These are phyloP conservation scores for Meganola albula DNA, from an alignment of 2,888 invertebrate species.

Conservation along the genomic window DNA sequence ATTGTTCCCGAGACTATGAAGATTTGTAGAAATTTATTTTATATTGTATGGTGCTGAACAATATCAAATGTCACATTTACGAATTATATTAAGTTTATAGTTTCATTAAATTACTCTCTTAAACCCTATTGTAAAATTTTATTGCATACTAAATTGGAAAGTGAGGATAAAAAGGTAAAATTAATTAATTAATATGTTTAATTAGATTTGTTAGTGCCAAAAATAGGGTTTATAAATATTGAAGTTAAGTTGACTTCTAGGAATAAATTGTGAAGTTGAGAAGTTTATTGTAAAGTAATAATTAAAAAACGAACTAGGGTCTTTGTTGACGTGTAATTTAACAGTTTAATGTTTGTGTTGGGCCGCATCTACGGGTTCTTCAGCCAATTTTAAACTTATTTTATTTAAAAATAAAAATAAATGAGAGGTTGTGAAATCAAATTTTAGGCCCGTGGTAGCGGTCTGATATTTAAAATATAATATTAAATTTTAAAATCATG, in stretches of 20 bases:
- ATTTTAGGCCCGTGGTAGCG: slow-evolving; percentile 51
- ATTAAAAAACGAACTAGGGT: slow-evolving; percentile 70
- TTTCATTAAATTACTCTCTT: slow-evolving; percentile 16
- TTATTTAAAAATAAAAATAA: slow-evolving; percentile 52
- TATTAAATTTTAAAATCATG: slow-evolving; percentile 50
- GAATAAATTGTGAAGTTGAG: slow-evolving; percentile 50
- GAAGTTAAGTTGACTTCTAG: slow-evolving; percentile 66
- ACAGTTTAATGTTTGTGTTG: slow-evolving; percentile 49
- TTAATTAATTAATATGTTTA: slow-evolving; percentile 55
- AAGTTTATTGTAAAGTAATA: slow-evolving; percentile 60
- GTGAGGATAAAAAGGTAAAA: slow-evolving; percentile 35
- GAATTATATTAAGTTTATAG: slow-evolving; percentile 7
- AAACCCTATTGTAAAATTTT: slow-evolving; percentile 34
- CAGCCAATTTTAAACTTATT: slow-evolving; percentile 71
- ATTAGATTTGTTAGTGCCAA: slow-evolving; percentile 76
- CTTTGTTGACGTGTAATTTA: slow-evolving; percentile 64
- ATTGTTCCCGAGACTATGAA: slow-evolving; percentile 20
- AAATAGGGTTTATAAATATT: slow-evolving; percentile 68
- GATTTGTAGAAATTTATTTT: slow-evolving; percentile 19
- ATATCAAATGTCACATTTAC: slow-evolving; percentile 15
- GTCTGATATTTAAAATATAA: slow-evolving; percentile 47
- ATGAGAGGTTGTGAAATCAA: slow-evolving; percentile 69
- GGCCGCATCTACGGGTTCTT: slow-evolving; percentile 49
- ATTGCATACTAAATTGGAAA: slow-evolving; percentile 36
- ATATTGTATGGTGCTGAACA: slow-evolving; percentile 22